Evolutionary conservation across 2,797 vertebrate genomes (phyloP).

Genomic region (Hafferia zeledoni): DNA sequence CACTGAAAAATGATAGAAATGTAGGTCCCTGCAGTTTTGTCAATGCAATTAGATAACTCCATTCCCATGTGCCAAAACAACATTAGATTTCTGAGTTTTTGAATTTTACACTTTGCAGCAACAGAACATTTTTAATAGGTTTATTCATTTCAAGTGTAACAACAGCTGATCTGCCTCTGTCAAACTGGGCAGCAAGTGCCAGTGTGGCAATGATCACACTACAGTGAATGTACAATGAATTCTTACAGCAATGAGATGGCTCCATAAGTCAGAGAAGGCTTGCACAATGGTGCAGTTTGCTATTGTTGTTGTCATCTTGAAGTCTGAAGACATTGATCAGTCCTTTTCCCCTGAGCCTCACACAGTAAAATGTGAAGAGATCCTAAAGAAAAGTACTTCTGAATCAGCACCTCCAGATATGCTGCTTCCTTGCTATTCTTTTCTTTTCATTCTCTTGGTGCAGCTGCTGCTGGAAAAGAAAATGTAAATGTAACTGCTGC

Average conservation of each 20-base stretch:
- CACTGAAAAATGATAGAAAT: background rate
- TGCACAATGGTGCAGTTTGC: background rate
- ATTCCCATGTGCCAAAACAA: background rate
- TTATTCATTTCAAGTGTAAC: background rate
- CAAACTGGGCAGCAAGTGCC: background rate
- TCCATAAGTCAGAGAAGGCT: background rate
- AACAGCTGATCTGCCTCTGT: background rate
- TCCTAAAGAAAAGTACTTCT: background rate
- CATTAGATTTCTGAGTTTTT: background rate
- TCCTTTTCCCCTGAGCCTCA: background rate
- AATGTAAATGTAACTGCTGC: conserved; percentile 32
- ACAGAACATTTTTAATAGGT: background rate
- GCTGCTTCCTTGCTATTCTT: background rate
- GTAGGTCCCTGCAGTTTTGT: background rate
- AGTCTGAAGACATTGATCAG: background rate
- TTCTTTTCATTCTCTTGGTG: background rate
- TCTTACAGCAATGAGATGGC: background rate
- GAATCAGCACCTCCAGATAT: background rate
- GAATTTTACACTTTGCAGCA: background rate
- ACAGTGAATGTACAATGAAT: background rate
- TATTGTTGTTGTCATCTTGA: background rate
- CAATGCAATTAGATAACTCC: background rate
- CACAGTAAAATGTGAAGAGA: background rate
- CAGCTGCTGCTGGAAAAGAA: conserved; percentile 23
- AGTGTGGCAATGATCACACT: background rate